These are phyloP conservation scores for Liasis olivaceus DNA, from an alignment of 2,797 vertebrate species.

Conservation along the genomic window DNA sequence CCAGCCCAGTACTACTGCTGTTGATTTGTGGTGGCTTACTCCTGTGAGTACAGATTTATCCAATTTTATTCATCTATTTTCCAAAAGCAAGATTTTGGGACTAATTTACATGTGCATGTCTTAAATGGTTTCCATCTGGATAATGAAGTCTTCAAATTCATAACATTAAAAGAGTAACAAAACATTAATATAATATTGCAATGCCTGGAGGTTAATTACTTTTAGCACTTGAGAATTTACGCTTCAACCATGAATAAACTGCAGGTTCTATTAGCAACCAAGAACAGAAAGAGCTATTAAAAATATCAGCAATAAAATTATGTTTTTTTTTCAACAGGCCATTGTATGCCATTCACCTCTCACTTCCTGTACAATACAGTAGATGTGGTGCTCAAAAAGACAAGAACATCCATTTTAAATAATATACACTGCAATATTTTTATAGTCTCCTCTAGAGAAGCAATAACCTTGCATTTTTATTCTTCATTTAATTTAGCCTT, in stretches of 20 bases:
- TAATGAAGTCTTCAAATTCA: neutral
- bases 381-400: neutral
- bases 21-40: neutral
- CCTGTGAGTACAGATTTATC: neutral
- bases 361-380: neutral
- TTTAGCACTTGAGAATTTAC: neutral
- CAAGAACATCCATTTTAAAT: neutral
- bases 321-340: neutral
- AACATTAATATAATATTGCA: neutral
- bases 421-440: neutral
- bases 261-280: neutral
- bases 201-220: neutral
- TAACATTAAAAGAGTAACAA: neutral
- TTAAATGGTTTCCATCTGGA: neutral
- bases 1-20: neutral
- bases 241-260: neutral
- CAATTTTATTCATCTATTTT: neutral
- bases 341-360: neutral
- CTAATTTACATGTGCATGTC: neutral
- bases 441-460: neutral
- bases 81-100: neutral
- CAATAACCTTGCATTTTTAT: neutral
- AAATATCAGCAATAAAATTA: neutral
- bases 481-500: neutral
- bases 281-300: neutral